These are phyloP conservation scores for Reticulitermes speratus DNA, from an alignment of 1,140 invertebrate genomes.

Conservation along the genomic window DNA sequence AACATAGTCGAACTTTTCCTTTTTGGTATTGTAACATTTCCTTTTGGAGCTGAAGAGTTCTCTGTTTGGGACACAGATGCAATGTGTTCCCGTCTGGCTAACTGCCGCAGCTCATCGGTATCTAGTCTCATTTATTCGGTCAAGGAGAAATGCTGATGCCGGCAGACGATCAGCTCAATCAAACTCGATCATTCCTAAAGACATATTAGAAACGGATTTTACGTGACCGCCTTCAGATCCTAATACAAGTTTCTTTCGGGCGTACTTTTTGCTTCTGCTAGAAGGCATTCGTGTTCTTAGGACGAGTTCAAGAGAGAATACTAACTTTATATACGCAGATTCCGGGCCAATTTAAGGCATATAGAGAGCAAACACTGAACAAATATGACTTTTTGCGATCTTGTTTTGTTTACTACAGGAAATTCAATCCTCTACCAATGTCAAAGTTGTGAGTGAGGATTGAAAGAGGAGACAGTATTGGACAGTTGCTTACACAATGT, in stretches of 20 bases:
- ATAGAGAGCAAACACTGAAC: no score
- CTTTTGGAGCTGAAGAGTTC: neutral
- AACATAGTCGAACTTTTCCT: neutral
- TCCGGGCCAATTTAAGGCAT: no score
- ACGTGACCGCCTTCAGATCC: neutral
- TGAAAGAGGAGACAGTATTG: no score
- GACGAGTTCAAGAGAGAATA: neutral
- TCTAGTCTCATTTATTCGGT: neutral
- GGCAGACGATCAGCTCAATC: neutral
- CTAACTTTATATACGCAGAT: neutral
- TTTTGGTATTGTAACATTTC: neutral
- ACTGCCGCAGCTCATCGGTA: neutral
- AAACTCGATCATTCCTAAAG: neutral
- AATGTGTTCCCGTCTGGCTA: neutral
- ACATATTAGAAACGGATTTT: neutral
- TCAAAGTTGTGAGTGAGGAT: no score
- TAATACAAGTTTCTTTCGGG: neutral
- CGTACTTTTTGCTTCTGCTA: neutral
- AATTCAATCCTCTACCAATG: no score
- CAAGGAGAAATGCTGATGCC: constrained; percentile 12
- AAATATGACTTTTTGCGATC: no score
- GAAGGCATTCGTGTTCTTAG: neutral
- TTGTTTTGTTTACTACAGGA: no score
- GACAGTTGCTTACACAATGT: no score
- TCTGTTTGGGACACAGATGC: neutral